Conservation (phyloP, 2,888 invertebrate species). For the Sarcophaga carnaria region DNA sequence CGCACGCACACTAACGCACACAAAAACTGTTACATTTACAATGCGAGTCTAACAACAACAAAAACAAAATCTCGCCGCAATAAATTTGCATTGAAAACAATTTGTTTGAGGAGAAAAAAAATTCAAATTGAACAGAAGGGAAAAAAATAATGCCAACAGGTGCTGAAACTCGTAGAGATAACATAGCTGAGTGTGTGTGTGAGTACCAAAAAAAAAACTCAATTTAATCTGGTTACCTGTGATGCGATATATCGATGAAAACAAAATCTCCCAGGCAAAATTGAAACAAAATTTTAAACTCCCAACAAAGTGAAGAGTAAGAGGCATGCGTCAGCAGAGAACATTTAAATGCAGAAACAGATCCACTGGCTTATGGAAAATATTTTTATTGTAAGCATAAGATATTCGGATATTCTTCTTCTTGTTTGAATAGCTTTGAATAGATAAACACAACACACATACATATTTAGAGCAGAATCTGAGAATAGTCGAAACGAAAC, state of each 20-base stretch:
- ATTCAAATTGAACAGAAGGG: background rate
- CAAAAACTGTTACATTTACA: background rate
- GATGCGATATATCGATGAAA: background rate
- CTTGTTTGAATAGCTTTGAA: background rate
- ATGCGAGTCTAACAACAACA: background rate
- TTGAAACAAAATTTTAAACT: constrained; percentile 5
- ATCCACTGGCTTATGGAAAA: background rate
- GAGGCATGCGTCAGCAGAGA: background rate
- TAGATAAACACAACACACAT: background rate
- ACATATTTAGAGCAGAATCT: too few relatives aligned
- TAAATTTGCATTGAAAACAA: constrained; percentile 48
- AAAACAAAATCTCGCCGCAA: constrained; percentile 20
- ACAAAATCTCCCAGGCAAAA: background rate
- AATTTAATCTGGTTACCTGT: constrained; percentile 26
- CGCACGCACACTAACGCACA: constrained; percentile 12
- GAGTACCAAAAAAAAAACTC: background rate
- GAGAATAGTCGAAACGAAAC: too few relatives aligned
- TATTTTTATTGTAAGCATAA: constrained; percentile 10
- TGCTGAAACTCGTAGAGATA: constrained; percentile 26
- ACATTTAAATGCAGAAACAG: background rate
- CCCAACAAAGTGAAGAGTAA: background rate
- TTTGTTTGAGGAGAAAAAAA: background rate
- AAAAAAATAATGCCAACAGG: constrained; percentile 35
- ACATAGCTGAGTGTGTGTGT: background rate
- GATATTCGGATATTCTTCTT: background rate